These are phyloP conservation scores for Antitype chi DNA, from an alignment of 2,888 invertebrate genomes.

Conservation along the genomic window DNA sequence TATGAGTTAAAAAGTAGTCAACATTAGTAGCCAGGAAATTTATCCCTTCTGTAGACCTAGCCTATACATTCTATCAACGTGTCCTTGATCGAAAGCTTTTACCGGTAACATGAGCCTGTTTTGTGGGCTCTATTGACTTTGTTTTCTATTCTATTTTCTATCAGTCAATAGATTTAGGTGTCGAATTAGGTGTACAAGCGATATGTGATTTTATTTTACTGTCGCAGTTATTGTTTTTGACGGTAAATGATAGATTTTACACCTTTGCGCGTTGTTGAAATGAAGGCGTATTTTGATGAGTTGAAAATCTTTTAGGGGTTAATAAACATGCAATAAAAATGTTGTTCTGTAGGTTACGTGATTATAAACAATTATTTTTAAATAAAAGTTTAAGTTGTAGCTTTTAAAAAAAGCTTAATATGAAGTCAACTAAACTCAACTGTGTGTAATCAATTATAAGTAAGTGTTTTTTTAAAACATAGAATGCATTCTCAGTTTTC, in stretches of 20 bases:
- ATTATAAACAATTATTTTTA: too few species aligned
- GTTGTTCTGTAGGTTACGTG: too few species aligned
- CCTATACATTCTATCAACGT: neutral
- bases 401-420: too few species aligned
- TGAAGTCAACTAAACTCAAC: too few species aligned
- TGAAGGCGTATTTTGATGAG: too few species aligned
- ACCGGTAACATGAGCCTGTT: conserved; percentile 50
- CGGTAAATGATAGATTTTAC: neutral
- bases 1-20: neutral
- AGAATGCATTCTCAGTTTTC: too few species aligned
- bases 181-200: neutral
- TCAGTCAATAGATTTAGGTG: conserved; percentile 17
- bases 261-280: too few species aligned
- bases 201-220: conserved; percentile 6
- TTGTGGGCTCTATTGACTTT: conserved; percentile 27
- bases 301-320: too few species aligned
- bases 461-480: too few species aligned
- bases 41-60: conserved; percentile 1
- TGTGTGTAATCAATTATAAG: too few species aligned
- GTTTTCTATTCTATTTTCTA: conserved; percentile 39
- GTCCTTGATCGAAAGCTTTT: conserved; percentile 59
- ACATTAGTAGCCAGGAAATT: neutral
- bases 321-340: too few species aligned
- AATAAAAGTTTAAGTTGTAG: too few species aligned
- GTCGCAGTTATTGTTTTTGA: conserved; percentile 4